Base-by-base conservation (phyloP, 2,888 invertebrate species). In the Syrista parreyssii region DNA sequence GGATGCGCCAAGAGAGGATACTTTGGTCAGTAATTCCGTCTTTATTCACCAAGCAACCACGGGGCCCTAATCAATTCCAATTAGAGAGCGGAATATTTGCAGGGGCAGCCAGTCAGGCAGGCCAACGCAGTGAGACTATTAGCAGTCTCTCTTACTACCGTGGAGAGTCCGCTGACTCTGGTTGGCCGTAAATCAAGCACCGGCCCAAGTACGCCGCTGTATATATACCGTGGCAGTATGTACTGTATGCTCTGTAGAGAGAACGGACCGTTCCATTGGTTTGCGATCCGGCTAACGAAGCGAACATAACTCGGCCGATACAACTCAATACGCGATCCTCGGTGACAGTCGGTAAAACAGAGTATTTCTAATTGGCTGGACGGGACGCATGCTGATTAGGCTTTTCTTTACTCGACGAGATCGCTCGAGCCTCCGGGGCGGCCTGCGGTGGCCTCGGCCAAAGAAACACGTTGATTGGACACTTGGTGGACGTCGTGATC, bases 301-400 rank as follows among this genome's bases (percentile, higher is more conserved):
- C 86, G 85, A 88, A 89, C 89, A 89, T 89, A 90, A 90, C 90
- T 91, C 88, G 89, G 86, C 88, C 88, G 89, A 89, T 91, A 91
- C 91, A 90, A 90, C 91, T 91, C 90, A 91, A 91, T 91, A 90
- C 87, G 83, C 88, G 87, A 87, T 86, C 84, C 86, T 76, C 87
- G 85, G 88, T 89, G 90, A 89, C 90, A 89, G 91, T 91, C 88
- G 90, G 90, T 91, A 91, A 91, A 90, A 90, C 91, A 91, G 91
- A 88, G 86, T 88, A 89, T 90, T 89, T 90, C 90, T 90, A 90
- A 91, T 91, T 90, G 89, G 89, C 89, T 90, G 87, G 86, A 88
- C 86, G 88, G 86, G 86, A 88, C 88, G 90, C 89, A 90, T 90
- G 90, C 88, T 91, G 89, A 91, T 91, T 90, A 90, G 89, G 86